Evolutionary conservation across 2,797 vertebrate genomes (phyloP).

Genomic region (Coccyzus lansbergi): DNA sequence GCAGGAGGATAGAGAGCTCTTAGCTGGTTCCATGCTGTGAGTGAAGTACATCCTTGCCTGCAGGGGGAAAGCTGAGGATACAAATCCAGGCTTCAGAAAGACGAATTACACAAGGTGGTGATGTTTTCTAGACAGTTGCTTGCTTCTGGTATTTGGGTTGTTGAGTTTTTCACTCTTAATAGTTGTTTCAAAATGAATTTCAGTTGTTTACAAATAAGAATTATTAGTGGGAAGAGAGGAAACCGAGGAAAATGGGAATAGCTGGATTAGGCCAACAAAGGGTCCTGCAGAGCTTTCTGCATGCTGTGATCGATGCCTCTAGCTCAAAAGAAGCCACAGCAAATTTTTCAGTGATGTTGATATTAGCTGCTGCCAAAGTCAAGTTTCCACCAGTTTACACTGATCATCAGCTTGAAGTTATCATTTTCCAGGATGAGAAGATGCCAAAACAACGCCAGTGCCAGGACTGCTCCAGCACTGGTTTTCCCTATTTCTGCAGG

Average conservation of each 20-base stretch:
- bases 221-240: background rate
- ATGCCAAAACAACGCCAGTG: background rate
- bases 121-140: background rate
- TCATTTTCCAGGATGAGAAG: background rate
- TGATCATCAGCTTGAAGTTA: background rate
- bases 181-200: background rate
- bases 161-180: background rate
- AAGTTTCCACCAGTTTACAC: background rate
- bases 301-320: accelerated
- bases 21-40: background rate
- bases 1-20: background rate
- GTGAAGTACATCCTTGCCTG: background rate
- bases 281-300: background rate
- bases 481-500: background rate
- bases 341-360: background rate
- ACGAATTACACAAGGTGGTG: background rate
- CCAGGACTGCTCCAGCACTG: background rate
- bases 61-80: background rate
- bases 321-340: background rate
- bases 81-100: background rate
- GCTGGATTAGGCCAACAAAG: background rate
- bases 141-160: background rate
- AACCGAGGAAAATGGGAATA: background rate
- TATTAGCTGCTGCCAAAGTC: background rate
- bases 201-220: background rate